phyloP scores from a whole-genome alignment of 1,140 invertebrate genomes.

The Argopecten irradians region DNA sequence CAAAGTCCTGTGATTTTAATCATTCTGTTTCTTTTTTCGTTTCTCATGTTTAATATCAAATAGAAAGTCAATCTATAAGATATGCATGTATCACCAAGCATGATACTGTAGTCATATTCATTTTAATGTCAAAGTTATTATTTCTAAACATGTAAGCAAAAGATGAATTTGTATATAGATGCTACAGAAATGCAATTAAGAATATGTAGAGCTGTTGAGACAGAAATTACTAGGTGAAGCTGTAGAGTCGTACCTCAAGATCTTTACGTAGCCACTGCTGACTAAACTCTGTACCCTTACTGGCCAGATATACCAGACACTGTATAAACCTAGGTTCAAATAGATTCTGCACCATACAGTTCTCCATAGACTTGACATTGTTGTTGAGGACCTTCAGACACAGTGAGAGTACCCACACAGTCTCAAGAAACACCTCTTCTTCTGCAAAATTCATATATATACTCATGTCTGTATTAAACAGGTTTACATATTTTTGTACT shows the following conservation, averaged over 20 bases:
- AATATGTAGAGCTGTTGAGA: no score
- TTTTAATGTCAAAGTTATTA: no score
- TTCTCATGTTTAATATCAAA: no score
- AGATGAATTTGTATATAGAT: background rate
- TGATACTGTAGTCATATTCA: no score
- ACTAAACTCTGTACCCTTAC: constrained; percentile 73
- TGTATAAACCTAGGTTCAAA: constrained; percentile 71
- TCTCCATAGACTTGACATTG: constrained; percentile 57
- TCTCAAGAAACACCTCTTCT: constrained; percentile 67
- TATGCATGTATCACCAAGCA: no score
- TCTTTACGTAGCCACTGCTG: constrained; percentile 75
- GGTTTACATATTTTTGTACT: background rate
- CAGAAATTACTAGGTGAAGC: no score
- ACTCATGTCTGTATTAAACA: background rate
- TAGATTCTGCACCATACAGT: constrained; percentile 54
- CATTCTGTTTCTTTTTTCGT: no score
- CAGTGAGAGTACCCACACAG: constrained; percentile 73
- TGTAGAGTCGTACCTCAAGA: constrained; percentile 72
- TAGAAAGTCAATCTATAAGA: no score
- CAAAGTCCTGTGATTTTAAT: no score
- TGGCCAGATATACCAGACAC: constrained; percentile 72
- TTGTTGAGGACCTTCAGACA: constrained; percentile 71
- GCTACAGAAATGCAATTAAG: background rate
- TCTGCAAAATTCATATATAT: constrained; percentile 50
- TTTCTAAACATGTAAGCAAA: background rate